Conservation (phyloP, 2,797 vertebrate species). For the Molossus molossus region DNA sequence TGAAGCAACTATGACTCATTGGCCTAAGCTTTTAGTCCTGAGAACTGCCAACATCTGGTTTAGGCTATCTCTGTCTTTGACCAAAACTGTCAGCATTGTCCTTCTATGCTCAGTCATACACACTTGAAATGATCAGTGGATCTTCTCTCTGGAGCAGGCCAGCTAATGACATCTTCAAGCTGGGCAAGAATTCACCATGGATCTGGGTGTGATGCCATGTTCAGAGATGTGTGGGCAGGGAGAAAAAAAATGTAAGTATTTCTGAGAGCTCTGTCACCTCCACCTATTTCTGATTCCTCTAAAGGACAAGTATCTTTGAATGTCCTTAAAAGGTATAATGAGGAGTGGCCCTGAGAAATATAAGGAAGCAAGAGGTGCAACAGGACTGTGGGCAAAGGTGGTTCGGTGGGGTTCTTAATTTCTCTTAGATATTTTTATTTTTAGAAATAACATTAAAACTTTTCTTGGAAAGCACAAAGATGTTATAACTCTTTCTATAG, state of each 20-base stretch:
- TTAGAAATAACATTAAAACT: constrained; percentile 25
- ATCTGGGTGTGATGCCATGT: not conserved
- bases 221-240: not conserved
- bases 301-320: not conserved
- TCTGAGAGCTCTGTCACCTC: constrained; percentile 63
- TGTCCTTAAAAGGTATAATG: not conserved
- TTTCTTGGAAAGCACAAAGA: not conserved
- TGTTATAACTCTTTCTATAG: not conserved
- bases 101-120: not conserved
- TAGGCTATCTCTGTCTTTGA: constrained; percentile 42
- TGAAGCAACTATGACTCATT: constrained; percentile 65
- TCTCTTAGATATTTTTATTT: constrained; percentile 47
- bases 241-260: constrained; percentile 18
- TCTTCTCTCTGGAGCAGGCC: not conserved
- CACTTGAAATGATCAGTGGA: not conserved
- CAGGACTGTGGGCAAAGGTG: not conserved
- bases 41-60: not conserved
- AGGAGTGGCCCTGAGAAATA: not conserved
- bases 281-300: not conserved
- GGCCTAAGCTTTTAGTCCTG: not conserved
- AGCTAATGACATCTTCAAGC: not conserved
- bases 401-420: not conserved
- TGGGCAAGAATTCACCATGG: not conserved
- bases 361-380: not conserved
- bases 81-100: constrained; percentile 44